These are phyloP conservation scores for Formicarius rufipectus DNA, from an alignment of 2,113 vertebrate genomes.

Conservation along the genomic window DNA sequence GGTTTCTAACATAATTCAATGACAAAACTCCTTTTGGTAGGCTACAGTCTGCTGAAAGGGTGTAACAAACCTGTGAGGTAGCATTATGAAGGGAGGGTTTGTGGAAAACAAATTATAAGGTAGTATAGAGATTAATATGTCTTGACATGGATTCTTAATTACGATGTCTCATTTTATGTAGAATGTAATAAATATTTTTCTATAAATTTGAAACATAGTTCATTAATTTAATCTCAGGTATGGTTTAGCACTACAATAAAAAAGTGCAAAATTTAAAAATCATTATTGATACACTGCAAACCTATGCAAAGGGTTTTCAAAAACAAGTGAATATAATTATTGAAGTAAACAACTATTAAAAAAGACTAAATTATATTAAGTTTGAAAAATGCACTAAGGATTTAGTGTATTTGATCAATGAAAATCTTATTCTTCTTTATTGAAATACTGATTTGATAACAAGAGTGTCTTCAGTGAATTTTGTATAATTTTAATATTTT, in stretches of 20 bases:
- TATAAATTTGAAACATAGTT: neutral
- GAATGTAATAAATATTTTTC: neutral
- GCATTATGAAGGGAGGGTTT: neutral
- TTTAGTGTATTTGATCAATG: neutral
- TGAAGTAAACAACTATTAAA: neutral
- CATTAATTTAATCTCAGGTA: neutral
- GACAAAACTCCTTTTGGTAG: neutral
- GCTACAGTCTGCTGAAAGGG: neutral
- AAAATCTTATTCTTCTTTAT: neutral
- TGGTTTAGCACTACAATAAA: neutral
- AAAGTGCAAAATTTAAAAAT: neutral
- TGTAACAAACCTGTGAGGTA: neutral
- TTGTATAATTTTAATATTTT: neutral
- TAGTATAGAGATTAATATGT: neutral
- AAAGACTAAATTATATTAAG: neutral
- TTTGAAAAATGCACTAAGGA: neutral
- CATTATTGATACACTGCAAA: neutral
- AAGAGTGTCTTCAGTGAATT: neutral
- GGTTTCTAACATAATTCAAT: neutral
- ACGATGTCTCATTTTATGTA: neutral
- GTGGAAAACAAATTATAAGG: neutral
- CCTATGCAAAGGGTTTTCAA: neutral
- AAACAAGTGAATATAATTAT: neutral
- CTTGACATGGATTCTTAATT: neutral
- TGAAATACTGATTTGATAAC: neutral